These are phyloP conservation scores for Tetropium fuscum DNA, from an alignment of 2,888 invertebrate genomes.

Conservation along the genomic window DNA sequence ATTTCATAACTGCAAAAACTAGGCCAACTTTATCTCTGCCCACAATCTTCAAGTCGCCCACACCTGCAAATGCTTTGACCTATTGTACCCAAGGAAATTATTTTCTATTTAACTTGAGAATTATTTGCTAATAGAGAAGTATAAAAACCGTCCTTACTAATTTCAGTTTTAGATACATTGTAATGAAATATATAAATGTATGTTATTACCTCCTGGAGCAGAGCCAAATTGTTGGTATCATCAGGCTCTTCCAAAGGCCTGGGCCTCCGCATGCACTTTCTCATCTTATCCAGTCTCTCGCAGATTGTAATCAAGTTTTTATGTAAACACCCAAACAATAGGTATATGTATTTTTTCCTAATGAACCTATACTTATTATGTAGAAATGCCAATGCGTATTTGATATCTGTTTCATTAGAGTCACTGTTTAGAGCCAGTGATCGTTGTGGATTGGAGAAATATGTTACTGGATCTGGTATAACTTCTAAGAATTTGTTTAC, in stretches of 20 bases:
- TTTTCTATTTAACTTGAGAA: too few relatives aligned
- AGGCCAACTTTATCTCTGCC: too few relatives aligned
- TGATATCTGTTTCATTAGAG: slow-evolving; percentile 42
- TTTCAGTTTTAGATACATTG: too few relatives aligned
- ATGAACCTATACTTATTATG: slow-evolving; percentile 54
- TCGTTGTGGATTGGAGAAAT: slow-evolving; percentile 49
- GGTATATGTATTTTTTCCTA: slow-evolving; percentile 51
- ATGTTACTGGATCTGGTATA: slow-evolving; percentile 53
- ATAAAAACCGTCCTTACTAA: too few relatives aligned
- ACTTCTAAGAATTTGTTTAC: slow-evolving; percentile 52
- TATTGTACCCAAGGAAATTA: too few relatives aligned
- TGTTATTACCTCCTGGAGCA: slow-evolving; percentile 61
- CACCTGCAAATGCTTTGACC: too few relatives aligned
- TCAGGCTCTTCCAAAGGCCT: slow-evolving; percentile 22
- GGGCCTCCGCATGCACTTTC: slow-evolving; percentile 43
- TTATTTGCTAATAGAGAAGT: too few relatives aligned
- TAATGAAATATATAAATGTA: too few relatives aligned
- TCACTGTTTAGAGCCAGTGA: slow-evolving; percentile 45
- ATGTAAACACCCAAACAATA: slow-evolving; percentile 49
- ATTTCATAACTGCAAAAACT: too few relatives aligned
- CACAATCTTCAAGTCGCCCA: too few relatives aligned
- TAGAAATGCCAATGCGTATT: slow-evolving; percentile 52
- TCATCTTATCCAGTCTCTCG: slow-evolving; percentile 49
- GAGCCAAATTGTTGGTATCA: slow-evolving; percentile 51
- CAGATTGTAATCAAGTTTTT: slow-evolving; percentile 53